These are phyloP conservation scores for Gouania willdenowi DNA, from an alignment of 2,797 vertebrate genomes.

Conservation along the genomic window DNA sequence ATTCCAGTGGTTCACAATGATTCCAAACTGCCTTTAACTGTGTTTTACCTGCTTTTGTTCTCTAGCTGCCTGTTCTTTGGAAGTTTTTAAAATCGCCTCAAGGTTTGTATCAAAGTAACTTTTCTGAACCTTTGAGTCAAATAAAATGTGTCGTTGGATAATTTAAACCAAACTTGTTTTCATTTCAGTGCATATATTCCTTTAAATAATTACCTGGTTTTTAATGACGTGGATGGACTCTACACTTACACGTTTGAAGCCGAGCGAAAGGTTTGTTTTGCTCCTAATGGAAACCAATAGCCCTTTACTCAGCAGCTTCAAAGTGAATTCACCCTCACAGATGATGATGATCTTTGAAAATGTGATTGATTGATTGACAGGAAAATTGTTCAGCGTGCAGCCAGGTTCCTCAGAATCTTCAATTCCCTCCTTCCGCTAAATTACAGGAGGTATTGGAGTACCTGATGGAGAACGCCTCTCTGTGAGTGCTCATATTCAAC, in stretches of 20 bases:
- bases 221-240: slow-evolving; percentile 94
- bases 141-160: background rate
- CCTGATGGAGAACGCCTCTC: slow-evolving; percentile 86
- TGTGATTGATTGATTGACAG: slow-evolving; percentile 53
- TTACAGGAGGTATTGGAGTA: slow-evolving; percentile 94
- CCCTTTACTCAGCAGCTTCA: no score
- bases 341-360: no score
- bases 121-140: no score
- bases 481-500: slow-evolving; percentile 80
- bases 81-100: slow-evolving; percentile 98
- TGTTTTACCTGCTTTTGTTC: slow-evolving; percentile 16
- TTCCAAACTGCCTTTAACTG: no score
- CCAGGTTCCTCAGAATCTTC: slow-evolving; percentile 91
- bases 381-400: slow-evolving; percentile 95
- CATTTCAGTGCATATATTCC: slow-evolving; percentile 88
- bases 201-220: slow-evolving; percentile 96
- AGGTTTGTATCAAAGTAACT: slow-evolving; percentile 70
- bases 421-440: slow-evolving; percentile 92
- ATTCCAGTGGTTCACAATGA: no score
- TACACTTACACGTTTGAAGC: slow-evolving; percentile 96
- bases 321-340: no score
- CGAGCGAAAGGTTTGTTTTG: slow-evolving; percentile 88
- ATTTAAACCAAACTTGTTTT: slow-evolving; percentile 1
- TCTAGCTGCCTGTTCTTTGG: slow-evolving; percentile 90
- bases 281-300: no score